Base-by-base conservation (phyloP, 2,113 vertebrate species). In the Corynorhinus townsendii region DNA sequence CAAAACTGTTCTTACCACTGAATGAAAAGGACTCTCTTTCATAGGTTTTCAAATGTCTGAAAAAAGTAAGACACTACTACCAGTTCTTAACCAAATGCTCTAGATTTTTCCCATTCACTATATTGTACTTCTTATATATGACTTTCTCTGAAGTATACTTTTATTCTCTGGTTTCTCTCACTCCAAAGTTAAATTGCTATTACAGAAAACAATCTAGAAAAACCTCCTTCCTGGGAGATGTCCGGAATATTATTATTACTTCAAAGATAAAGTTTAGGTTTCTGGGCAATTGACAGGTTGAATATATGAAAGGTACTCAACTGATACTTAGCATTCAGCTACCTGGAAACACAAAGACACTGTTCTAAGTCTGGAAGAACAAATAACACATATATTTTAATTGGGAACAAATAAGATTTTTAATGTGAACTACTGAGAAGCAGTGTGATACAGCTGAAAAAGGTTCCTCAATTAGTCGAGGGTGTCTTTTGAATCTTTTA, bases 201-300 rank as follows among this genome's bases (percentile, higher is more conserved):
- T 83, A 75, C 10, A 82, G 43, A 93, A 93, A 96, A 86, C 54
- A 88, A 95, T 47, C 54, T 47, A 95, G 56, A 79, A 89, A 96
- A 89, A 90, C 82, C 59, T 89, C 38, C 64, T 38, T 95, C 82
- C 75, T 79, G 22, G 38, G 77, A 89, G 66, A 95, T 47, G 33
- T 85, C 75, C 72, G 75, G 28, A 93, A 66, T 86, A 90, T 79
- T 80, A 54, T 68, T 43, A 73, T 43, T 76, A 20, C 85, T 95
- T 82, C 54, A 86, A 89, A 97, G 92, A 54, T 66, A 90, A 91
- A 91, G 28, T 84, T 91, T 45, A 92, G 72, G 30, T 75, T 92
- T 94, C 75, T 83, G 54, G 52, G 26, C 87, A 94, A 86, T 1
- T 85, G 28, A 83, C 75, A 89, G 79, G 75, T 40, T 93, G 66